Percentiles rank a stretch among this genome's conserved stretches.
Conservation (phyloP, 2,113 vertebrate species). For the Ia io region DNA sequence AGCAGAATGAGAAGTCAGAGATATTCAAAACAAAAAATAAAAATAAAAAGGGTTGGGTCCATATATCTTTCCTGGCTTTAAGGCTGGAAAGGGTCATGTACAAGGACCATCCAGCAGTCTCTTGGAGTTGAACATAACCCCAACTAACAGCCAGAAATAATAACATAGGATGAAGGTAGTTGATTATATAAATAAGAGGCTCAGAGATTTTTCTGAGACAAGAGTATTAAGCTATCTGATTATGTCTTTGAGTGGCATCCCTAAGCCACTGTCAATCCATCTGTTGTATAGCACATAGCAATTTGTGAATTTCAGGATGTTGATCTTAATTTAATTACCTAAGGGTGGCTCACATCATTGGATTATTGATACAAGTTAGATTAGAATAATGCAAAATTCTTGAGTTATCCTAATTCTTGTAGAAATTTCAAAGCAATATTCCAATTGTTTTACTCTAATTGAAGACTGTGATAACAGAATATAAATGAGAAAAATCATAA, state of each 20-base stretch:
- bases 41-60: neutral
- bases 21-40: neutral
- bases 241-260: neutral
- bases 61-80: neutral
- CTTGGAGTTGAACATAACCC: neutral
- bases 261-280: neutral
- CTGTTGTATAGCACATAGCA: neutral
- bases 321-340: neutral
- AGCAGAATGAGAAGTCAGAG: neutral
- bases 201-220: neutral
- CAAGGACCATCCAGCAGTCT: neutral
- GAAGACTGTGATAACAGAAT: neutral
- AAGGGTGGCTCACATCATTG: neutral
- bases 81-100: neutral
- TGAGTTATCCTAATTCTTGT: neutral
- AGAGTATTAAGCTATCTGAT: neutral
- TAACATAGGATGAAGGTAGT: neutral
- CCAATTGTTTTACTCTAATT: neutral
- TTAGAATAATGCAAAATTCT: neutral
- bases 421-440: neutral
- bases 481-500: neutral
- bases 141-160: neutral
- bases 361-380: neutral
- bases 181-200: neutral
- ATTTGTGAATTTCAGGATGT: neutral